These are phyloP conservation scores for silkworm (Bombyx mori) DNA, from an alignment of 1,140 invertebrate species.

Conservation along the genomic window DNA sequence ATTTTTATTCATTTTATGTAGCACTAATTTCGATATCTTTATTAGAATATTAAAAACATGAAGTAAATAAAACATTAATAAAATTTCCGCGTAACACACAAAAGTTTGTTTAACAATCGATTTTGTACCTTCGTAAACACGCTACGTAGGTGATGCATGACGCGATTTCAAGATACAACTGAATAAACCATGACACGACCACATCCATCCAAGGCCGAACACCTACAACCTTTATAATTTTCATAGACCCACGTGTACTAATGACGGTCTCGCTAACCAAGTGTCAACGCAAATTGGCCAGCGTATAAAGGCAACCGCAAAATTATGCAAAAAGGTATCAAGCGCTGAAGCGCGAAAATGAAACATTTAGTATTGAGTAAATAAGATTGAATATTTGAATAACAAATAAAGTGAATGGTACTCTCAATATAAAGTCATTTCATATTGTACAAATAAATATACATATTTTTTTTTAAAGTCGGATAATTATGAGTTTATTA, in stretches of 20 bases:
- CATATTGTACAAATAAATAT: too few species aligned
- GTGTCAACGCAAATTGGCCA: too few species aligned
- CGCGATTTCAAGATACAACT: constrained; percentile 41
- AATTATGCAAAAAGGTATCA: constrained; percentile 31
- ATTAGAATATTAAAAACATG: too few species aligned
- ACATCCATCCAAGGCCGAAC: constrained; percentile 29
- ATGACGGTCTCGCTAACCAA: too few species aligned
- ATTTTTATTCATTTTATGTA: too few species aligned
- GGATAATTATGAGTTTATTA: too few species aligned
- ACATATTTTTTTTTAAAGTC: too few species aligned
- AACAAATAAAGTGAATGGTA: not conserved
- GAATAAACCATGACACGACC: constrained; percentile 32
- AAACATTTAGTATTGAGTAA: constrained; percentile 4
- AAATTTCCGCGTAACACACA: constrained; percentile 2
- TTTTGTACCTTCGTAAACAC: constrained; percentile 50
- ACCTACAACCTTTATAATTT: constrained; percentile 15
- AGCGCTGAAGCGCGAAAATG: constrained; percentile 23
- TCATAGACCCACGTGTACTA: too few species aligned
- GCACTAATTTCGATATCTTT: too few species aligned
- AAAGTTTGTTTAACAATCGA: not conserved
- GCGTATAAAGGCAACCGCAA: constrained; percentile 17
- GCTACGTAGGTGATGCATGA: constrained; percentile 59
- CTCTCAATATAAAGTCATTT: too few species aligned
- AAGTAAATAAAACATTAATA: too few species aligned
- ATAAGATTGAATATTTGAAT: constrained; percentile 3